Conservation (phyloP, 2,797 vertebrate genomes). For the Semaprochilodus insignis region DNA sequence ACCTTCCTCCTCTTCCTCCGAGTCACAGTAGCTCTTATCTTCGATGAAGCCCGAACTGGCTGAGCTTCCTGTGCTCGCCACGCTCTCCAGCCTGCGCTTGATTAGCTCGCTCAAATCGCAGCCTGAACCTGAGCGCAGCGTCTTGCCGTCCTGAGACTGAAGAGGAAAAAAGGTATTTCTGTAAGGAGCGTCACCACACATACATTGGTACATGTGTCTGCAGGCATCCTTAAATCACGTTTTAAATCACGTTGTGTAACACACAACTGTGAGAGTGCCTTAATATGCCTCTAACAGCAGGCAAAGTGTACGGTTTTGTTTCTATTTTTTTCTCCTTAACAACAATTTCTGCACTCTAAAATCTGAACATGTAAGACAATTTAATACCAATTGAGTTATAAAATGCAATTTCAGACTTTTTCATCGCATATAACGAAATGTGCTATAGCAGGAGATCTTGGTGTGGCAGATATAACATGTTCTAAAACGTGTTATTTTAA, state of each 20-base stretch:
- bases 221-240: neutral
- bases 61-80: conserved; percentile 94
- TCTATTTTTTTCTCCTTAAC: too few relatives aligned
- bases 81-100: conserved; percentile 92
- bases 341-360: too few relatives aligned
- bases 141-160: conserved; percentile 86
- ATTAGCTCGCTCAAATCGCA: conserved; percentile 88
- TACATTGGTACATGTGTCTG: neutral
- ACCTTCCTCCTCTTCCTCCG: conserved; percentile 96
- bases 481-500: too few relatives aligned
- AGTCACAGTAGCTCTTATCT: conserved; percentile 96
- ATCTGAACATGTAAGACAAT: too few relatives aligned
- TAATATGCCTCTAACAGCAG: too few relatives aligned
- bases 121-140: conserved; percentile 80
- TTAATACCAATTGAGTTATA: too few relatives aligned
- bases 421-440: neutral
- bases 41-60: conserved; percentile 95
- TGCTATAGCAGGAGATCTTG: neutral
- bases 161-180: conserved; percentile 29
- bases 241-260: neutral
- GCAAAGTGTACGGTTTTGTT: too few relatives aligned
- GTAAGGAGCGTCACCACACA: neutral
- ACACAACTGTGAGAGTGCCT: too few relatives aligned
- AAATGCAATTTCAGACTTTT: neutral
- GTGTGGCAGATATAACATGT: neutral